Evolutionary conservation across 2,113 vertebrate species (phyloP).

Genomic region (Boleophthalmus pectinirostris): DNA sequence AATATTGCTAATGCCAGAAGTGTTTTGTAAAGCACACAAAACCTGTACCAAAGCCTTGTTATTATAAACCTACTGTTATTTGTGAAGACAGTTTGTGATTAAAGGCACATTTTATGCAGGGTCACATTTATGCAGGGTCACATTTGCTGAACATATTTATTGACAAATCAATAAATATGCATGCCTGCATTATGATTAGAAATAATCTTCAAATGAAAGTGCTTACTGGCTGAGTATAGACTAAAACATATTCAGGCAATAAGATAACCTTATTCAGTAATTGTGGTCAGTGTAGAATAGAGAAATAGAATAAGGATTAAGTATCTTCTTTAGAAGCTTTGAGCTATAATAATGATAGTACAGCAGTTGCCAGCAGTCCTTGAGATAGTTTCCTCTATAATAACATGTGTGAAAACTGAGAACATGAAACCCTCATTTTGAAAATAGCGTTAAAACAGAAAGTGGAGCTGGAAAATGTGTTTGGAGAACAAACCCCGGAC

Average conservation of each 20-base stretch:
- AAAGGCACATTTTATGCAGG: too few relatives aligned
- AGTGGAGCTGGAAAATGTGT: slow-evolving; percentile 74
- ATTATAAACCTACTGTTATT: background rate
- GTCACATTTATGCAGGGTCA: too few relatives aligned
- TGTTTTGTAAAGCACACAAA: background rate
- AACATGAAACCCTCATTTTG: slow-evolving; percentile 57
- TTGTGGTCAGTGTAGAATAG: slow-evolving; percentile 27
- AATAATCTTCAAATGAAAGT: background rate
- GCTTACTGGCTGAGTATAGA: background rate
- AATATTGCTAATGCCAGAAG: background rate
- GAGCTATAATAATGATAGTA: slow-evolving; percentile 30
- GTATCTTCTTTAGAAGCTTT: slow-evolving; percentile 16
- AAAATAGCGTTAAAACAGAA: slow-evolving; percentile 60
- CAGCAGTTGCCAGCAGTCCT: slow-evolving; percentile 47
- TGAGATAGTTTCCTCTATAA: slow-evolving; percentile 59
- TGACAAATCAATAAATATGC: background rate
- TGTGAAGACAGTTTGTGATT: background rate
- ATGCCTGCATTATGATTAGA: background rate
- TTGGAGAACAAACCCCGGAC: slow-evolving; percentile 62
- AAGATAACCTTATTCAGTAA: slow-evolving; percentile 3
- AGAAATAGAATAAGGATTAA: slow-evolving; percentile 33
- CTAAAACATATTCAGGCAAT: background rate
- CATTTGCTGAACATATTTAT: background rate
- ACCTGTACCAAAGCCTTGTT: background rate
- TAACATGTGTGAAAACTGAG: slow-evolving; percentile 65